phyloP scores from a whole-genome alignment of 2,888 invertebrate species.

The Carabus problematicus region DNA sequence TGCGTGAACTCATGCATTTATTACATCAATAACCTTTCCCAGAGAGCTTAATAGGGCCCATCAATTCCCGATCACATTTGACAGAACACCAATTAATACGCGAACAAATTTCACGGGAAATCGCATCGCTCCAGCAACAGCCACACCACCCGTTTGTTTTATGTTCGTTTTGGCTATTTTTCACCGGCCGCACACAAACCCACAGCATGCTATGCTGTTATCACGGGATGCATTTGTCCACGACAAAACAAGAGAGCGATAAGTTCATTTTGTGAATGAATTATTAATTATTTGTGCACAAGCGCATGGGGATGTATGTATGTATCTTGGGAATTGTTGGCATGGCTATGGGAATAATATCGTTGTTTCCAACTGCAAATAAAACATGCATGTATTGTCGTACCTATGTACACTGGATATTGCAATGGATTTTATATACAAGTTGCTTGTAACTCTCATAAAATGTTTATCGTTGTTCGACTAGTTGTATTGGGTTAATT shows the following conservation, averaged over 20 bases:
- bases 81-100: constrained; percentile 33
- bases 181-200: constrained; percentile 14
- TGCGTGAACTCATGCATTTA: no score
- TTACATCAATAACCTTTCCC: no score
- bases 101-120: constrained; percentile 17
- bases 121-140: neutral
- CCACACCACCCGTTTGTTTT: constrained; percentile 17
- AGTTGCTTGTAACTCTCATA: no score
- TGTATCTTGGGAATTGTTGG: no score
- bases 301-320: no score
- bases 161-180: constrained; percentile 25
- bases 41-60: constrained; percentile 7
- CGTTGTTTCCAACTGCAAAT: no score
- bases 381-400: no score
- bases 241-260: constrained; percentile 35
- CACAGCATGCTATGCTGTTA: constrained; percentile 8
- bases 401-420: no score
- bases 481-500: no score
- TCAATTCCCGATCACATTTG: constrained; percentile 37
- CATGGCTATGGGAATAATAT: no score
- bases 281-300: constrained; percentile 27
- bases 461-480: no score
- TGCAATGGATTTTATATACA: no score
- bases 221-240: constrained; percentile 31
- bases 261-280: constrained; percentile 18